Base-by-base conservation (phyloP, 2,113 vertebrate species). In the Sarotherodon lohbergeri region DNA sequence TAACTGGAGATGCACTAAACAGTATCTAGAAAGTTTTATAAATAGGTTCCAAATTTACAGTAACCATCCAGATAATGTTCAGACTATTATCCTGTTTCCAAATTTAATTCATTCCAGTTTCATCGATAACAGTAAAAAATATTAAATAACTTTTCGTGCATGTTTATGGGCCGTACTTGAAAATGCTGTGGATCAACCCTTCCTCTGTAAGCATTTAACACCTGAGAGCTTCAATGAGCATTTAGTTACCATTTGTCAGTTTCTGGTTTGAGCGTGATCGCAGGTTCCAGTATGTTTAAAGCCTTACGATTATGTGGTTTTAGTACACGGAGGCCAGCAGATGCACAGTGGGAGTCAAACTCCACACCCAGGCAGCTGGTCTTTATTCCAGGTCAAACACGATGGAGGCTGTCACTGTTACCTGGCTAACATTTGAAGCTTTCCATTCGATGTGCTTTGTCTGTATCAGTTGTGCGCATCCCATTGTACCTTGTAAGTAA, bases 401-500 rank as follows among this genome's bases (percentile, higher is more conserved):
- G 50, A 27, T 54, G 13, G 46, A 50, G 19, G 32, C 22, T 36
- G 9, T 32, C 66, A 0, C 68, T 73, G 68, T 57, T 59, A 59
- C 80, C 80, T 76, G 43, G 43, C 79, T 41, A 76, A 78, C 9
- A 24, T 80, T 46, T 86, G 50, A 88, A 46, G 52, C 5, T 87
- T 78, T 85, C 43, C 41, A 24, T 76, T 87, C 16, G 50, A 5
- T 16, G 71, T 29, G 83, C 80, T 84, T 17, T 52, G 80, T 88
- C 71, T 16, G n/a, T 84, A 86, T 90, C 83, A 63, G 63, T 68
- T 68, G 81, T 85, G 41, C 6, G 16, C 50, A 63, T 88, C 90
- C 85, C 52, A 43, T 84, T 54, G 82, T 80, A 73, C 17, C 80
- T 81, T 84, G 63, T 91, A 76, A 92, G 91, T 36, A 78, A 88